Evolutionary conservation across 1,140 invertebrate species (phyloP), one percentile per base, ranked within the genome.

Genomic region (roundworm (Caenorhabditis elegans)): DNA sequence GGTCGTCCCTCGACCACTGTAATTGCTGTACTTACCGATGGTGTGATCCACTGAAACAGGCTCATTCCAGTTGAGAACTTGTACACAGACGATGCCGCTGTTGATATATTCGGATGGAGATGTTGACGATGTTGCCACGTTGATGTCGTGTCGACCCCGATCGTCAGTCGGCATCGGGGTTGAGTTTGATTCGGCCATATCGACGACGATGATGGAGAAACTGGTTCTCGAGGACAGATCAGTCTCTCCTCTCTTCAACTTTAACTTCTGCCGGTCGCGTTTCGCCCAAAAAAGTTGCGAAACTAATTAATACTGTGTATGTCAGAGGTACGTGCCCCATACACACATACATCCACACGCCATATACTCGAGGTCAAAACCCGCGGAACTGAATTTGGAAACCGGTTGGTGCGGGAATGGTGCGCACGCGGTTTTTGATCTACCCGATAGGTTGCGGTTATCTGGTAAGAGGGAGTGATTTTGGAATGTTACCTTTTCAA

Each of bases 201-300:
- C 60, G 60, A 70, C 60, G 15, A 39, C n/a, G 60, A n/a, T 43
- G 60, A 22, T 70, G 53, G 39, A 39, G 60, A 70, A 70, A 70
- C 60, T 70, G 60, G 60, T 70, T 70, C 60, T 70, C 60, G 60
- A 70, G 60, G 60, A 70, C 60, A 70, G 60, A 70, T 70, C 60
- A 70, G 60, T 70, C 60, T 22, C 60, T 43, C 13, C 28, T n/a
- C 43, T 17, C 34, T 17, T 60, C 19, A 17, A 60, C 4, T 28
- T 34, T 17, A 3, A 31, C 15, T 28, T 53, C 49, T 34, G 22
- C 22, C 53, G 26, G 53, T 5, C 19, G 51, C 26, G 22, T 53
- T 24, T 60, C 28, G 53, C 31, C 17, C 60, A 39, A 70, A 70
- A 70, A 70, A 70, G 60, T 70, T 70, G 60, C 60, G 60, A 70